phyloP scores from a whole-genome alignment of 2,113 vertebrate genomes.

The Symphodus melops region DNA sequence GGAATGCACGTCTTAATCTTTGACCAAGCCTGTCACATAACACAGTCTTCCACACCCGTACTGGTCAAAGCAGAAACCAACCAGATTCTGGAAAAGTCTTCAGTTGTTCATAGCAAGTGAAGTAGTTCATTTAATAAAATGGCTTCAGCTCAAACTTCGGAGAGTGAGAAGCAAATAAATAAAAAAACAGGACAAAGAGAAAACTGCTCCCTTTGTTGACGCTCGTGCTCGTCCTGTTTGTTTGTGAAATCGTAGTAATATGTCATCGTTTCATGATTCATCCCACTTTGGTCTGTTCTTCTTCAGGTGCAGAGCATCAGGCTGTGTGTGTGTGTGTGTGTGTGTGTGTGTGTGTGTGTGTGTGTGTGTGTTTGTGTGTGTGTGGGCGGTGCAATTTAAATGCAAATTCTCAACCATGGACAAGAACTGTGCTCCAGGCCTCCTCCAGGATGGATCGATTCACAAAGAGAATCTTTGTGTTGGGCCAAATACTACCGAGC shows the following conservation, averaged over 20 bases:
- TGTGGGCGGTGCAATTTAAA: constrained; percentile 80
- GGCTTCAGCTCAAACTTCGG: not conserved
- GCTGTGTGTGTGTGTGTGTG: constrained; percentile 53
- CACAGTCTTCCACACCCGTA: constrained; percentile 39
- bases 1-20: constrained; percentile 54
- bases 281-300: constrained; percentile 29
- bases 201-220: constrained; percentile 20
- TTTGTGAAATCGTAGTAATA: constrained; percentile 32
- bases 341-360: constrained; percentile 59
- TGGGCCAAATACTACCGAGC: constrained; percentile 28
- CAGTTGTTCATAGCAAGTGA: not conserved
- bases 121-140: not conserved
- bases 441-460: constrained; percentile 62
- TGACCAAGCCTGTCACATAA: constrained; percentile 34
- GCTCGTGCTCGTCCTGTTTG: constrained; percentile 21
- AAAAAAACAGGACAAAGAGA: constrained; percentile 1
- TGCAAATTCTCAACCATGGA: constrained; percentile 75
- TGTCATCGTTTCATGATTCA: constrained; percentile 40
- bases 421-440: constrained; percentile 62
- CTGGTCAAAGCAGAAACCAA: constrained; percentile 33
- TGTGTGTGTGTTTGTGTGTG: constrained; percentile 53
- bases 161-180: not conserved
- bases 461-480: constrained; percentile 41
- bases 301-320: constrained; percentile 59
- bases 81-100: constrained; percentile 25